Evolutionary conservation across 2,113 vertebrate genomes (phyloP).

Genomic region (Catharus bicknelli): DNA sequence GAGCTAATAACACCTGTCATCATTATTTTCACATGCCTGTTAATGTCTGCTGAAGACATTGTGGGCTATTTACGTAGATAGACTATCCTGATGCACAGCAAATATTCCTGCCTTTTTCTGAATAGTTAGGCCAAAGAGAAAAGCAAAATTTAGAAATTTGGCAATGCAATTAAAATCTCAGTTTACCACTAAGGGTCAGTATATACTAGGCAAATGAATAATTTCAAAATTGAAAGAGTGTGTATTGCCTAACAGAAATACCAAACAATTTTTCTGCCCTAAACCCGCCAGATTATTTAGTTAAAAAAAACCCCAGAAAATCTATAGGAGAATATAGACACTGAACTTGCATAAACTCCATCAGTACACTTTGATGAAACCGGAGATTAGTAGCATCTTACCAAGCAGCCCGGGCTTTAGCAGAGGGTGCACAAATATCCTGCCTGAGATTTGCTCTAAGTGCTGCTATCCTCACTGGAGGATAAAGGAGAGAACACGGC

Average conservation of each 20-base stretch:
- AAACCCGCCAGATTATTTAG: not conserved
- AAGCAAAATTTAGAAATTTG: not conserved
- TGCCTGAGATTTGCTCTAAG: not conserved
- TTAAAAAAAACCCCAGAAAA: not conserved
- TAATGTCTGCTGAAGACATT: not conserved
- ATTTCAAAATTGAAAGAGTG: not conserved
- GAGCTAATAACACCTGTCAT: constrained; percentile 38
- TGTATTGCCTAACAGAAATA: not conserved
- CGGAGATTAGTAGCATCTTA: not conserved
- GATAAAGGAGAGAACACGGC: not conserved
- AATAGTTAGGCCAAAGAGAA: not conserved
- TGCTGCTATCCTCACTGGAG: not conserved
- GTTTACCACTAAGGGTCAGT: constrained; percentile 60
- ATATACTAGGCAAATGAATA: constrained; percentile 1
- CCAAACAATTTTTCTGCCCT: not conserved
- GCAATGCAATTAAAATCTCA: not conserved
- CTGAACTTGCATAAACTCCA: not conserved
- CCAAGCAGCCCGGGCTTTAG: not conserved
- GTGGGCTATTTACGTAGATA: constrained; percentile 7
- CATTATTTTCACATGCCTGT: constrained; percentile 11
- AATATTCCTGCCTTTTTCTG: constrained; percentile 37
- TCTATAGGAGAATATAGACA: not conserved
- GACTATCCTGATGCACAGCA: not conserved
- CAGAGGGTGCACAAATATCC: not conserved
- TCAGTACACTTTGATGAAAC: not conserved